phyloP scores from a whole-genome alignment of 2,113 vertebrate species.

The Pomatostomus ruficeps region DNA sequence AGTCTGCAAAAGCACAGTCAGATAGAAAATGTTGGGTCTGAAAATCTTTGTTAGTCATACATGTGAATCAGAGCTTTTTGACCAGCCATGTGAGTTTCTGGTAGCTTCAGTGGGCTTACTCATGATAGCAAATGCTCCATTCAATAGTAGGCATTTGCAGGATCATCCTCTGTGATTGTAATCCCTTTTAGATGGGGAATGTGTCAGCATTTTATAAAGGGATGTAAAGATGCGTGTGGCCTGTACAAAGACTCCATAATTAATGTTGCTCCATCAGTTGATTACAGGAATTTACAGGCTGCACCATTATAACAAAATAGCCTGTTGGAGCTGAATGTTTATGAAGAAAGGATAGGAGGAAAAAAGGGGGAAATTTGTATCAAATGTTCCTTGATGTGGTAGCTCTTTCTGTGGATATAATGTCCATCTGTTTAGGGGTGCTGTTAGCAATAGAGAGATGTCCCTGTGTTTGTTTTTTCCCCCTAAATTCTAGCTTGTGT shows the following conservation, averaged over 20 bases:
- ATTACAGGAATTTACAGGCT: conserved; percentile 9
- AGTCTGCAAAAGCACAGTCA: neutral
- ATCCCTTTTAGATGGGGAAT: neutral
- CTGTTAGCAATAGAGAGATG: neutral
- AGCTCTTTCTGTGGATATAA: neutral
- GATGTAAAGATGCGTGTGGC: neutral
- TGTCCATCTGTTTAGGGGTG: neutral
- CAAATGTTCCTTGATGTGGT: neutral
- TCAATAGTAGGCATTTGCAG: conserved; percentile 15
- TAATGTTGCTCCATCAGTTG: conserved; percentile 4
- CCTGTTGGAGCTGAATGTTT: neutral
- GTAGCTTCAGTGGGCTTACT: conserved; percentile 18
- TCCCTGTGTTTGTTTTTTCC: neutral
- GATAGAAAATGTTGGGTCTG: neutral
- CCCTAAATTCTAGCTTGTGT: neutral
- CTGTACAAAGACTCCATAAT: neutral
- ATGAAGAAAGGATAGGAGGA: neutral
- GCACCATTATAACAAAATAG: neutral
- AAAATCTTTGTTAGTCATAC: neutral
- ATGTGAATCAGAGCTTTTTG: conserved; percentile 16
- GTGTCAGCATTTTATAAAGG: conserved; percentile 30
- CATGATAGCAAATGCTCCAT: neutral
- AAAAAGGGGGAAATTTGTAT: neutral
- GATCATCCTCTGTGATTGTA: conserved; percentile 15
- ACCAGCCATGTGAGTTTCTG: neutral